Evolutionary conservation across 2,797 vertebrate genomes (phyloP).

Genomic region (Pachyuromys duprasi): DNA sequence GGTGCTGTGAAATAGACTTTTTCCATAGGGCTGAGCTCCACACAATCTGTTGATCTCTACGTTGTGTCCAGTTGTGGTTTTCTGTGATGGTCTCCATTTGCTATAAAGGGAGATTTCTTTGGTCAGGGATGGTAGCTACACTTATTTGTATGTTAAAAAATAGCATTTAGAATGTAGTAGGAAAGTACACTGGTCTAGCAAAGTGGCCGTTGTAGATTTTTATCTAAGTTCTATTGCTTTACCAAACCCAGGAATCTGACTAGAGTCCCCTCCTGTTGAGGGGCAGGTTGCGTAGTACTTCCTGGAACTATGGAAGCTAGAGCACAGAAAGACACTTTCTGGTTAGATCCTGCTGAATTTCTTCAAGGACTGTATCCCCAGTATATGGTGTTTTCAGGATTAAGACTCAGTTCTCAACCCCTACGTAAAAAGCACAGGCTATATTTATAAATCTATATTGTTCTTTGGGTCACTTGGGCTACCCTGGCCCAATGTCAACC

Average conservation of each 20-base stretch:
- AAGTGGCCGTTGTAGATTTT: background rate
- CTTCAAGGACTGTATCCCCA: background rate
- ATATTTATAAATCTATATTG: background rate
- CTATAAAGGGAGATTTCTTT: background rate
- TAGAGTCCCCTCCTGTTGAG: background rate
- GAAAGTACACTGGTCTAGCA: background rate
- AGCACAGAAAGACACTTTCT: background rate
- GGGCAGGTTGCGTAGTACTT: background rate
- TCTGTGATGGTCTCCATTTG: background rate
- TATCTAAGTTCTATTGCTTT: background rate
- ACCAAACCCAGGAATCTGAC: background rate
- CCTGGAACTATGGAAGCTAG: background rate
- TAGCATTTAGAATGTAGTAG: background rate
- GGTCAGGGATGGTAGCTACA: background rate
- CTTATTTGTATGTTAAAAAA: background rate
- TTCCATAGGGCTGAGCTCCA: too few species aligned
- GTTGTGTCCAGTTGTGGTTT: background rate
- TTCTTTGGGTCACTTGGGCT: background rate
- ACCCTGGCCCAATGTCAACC: background rate
- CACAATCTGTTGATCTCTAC: background rate
- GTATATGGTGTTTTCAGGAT: background rate
- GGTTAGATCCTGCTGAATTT: background rate
- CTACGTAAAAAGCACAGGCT: background rate
- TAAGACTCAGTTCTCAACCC: background rate
- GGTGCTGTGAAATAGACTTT: background rate